Percentiles rank a stretch among this genome's conserved stretches.
phyloP scores from a whole-genome alignment of 2,113 vertebrate genomes.

The Cathartes aura region DNA sequence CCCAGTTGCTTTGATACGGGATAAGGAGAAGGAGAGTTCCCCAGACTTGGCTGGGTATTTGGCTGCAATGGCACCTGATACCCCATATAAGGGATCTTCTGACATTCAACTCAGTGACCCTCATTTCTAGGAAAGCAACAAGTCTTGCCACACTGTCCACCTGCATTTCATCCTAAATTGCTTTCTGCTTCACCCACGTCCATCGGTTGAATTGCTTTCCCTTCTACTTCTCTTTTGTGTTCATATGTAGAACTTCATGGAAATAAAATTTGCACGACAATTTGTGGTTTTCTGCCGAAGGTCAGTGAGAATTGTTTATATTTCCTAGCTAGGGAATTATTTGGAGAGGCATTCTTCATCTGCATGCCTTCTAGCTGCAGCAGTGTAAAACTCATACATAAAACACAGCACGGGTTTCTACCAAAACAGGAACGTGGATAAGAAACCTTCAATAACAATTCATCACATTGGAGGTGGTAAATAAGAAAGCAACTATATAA shows the following conservation, averaged over 20 bases:
- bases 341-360: conserved; percentile 12
- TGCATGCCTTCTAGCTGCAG: not conserved
- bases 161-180: not conserved
- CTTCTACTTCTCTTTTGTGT: not conserved
- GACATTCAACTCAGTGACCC: not conserved
- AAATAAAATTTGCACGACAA: not conserved
- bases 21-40: not conserved
- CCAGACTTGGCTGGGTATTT: not conserved
- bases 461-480: not conserved
- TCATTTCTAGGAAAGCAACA: not conserved
- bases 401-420: not conserved
- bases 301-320: not conserved
- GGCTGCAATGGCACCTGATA: not conserved
- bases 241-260: not conserved
- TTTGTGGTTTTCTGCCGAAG: conserved; percentile 9
- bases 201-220: not conserved
- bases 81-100: not conserved
- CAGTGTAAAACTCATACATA: not conserved
- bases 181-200: not conserved
- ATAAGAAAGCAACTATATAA: not conserved
- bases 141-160: not conserved
- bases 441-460: not conserved
- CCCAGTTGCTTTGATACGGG: not conserved
- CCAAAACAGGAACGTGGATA: not conserved
- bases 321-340: not conserved